Base-by-base conservation (phyloP, 2,888 invertebrate species). In the Drosophila borborema region DNA sequence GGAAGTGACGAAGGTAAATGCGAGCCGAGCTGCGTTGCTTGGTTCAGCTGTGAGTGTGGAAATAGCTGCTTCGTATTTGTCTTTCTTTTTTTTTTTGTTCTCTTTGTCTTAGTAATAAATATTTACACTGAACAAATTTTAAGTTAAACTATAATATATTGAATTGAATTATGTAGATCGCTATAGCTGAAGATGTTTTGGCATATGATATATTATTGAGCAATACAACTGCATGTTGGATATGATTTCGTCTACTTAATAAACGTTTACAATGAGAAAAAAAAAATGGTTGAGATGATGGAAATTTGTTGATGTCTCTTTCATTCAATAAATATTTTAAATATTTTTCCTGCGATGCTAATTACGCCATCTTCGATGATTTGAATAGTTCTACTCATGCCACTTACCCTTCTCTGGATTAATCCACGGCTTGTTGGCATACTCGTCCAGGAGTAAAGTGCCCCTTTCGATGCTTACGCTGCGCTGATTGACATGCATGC, bases 341-440 rank as follows among this genome's bases (percentile, higher is more conserved):
- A 23, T 23, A 4, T 23, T 23, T 23, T 23, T 23, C 4, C 23
- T 2, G 3, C 23, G 0, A 23, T 23, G 23, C 23, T 23, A 23
- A 23, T 23, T 3, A 23, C 23, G 23, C 4, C 4, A 23, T 23
- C 4, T 23, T 23, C 4, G 4, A 23, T 23, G 0, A 23, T 23
- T 23, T 23, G 23, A 23, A 23, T 23, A 23, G 23, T 23, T 23
- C 23, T 28, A 38, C 14, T 38, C 38, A 14, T 14, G 6, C 5
- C 38, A 71, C 92, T 93, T 92, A 96, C 96, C 96, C 90, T 95
- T 94, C 81, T 97, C 96, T 0, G 97, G 95, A 94, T 98, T 97
- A 43, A 94, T 94, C 98, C 98, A 98, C 0, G 98, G 98, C 89
- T 96, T 97, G 90, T 97, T 96, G 12, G 96, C 96, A 89, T 98